phyloP scores from a whole-genome alignment of 2,888 invertebrate genomes.

The Punctoribates punctum region DNA sequence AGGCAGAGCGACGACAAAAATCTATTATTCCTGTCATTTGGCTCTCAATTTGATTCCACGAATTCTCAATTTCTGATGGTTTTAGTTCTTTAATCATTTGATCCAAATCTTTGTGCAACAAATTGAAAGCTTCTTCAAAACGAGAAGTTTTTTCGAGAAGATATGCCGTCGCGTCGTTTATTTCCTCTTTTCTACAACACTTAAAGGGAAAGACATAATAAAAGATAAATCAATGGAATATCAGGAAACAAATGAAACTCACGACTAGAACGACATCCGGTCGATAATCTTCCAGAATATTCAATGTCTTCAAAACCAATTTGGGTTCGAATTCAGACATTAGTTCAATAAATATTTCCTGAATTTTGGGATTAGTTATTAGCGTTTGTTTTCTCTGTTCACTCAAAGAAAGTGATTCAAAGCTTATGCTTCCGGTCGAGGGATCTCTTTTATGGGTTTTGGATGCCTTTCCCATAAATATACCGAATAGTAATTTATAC shows the following conservation, averaged over 20 bases:
- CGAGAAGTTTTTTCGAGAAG: conserved; percentile 67
- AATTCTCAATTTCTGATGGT: conserved; percentile 49
- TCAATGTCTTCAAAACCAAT: conserved; percentile 53
- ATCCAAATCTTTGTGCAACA: conserved; percentile 49
- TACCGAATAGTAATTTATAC: conserved; percentile 61
- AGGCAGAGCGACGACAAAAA: conserved; percentile 57
- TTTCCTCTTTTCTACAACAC: conserved; percentile 63
- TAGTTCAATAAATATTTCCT: conserved; percentile 64
- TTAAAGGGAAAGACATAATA: conserved; percentile 49
- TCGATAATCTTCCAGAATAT: conserved; percentile 46
- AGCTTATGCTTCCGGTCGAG: conserved; percentile 22
- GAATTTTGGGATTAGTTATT: conserved; percentile 56
- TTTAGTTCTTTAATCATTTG: neutral
- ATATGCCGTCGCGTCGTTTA: conserved; percentile 66
- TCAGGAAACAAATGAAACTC: conserved; percentile 10
- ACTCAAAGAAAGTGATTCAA: conserved; percentile 3
- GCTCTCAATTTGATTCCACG: conserved; percentile 48
- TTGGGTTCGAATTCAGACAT: conserved; percentile 61
- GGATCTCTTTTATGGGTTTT: conserved; percentile 11
- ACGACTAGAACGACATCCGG: conserved; percentile 17
- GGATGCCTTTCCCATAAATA: neutral
- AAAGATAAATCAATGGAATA: neutral
- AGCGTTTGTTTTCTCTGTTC: conserved; percentile 45
- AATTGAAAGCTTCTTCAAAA: conserved; percentile 66
- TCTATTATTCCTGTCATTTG: conserved; percentile 53